Percentiles rank a stretch among this genome's conserved stretches.
These are phyloP conservation scores for Dorcus hopei DNA, from an alignment of 2,888 invertebrate genomes.

Conservation along the genomic window DNA sequence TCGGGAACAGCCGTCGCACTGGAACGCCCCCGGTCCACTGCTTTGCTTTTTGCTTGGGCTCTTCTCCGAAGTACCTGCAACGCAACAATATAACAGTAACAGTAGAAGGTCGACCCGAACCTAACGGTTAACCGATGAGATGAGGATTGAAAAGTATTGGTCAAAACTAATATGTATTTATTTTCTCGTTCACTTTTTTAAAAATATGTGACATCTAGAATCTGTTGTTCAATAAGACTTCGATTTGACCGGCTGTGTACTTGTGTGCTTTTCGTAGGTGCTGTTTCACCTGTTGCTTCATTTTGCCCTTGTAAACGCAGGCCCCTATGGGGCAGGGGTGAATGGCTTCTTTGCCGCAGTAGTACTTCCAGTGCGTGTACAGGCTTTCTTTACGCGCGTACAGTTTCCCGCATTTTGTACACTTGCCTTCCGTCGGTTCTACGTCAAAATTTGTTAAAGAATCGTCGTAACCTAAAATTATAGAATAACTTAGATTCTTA, in stretches of 20 bases:
- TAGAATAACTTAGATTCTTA: not conserved
- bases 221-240: not conserved
- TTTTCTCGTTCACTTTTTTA: too few species aligned
- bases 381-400: conserved; percentile 3
- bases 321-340: conserved; percentile 9
- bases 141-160: too few species aligned
- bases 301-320: conserved; percentile 14
- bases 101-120: too few species aligned
- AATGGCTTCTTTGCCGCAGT: conserved; percentile 15
- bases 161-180: too few species aligned
- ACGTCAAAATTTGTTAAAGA: too few species aligned
- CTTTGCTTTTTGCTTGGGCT: too few species aligned
- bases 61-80: too few species aligned
- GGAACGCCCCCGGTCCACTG: too few species aligned
- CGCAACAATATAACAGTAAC: too few species aligned
- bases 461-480: not conserved
- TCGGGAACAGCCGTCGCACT: too few species aligned
- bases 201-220: too few species aligned
- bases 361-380: conserved; percentile 13
- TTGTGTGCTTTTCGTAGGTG: conserved; percentile 8
- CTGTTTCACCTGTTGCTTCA: conserved; percentile 15
- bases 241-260: not conserved
- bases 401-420: not conserved
- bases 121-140: too few species aligned
- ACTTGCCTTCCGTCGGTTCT: not conserved